These are phyloP conservation scores for Gallirallus australis DNA, from an alignment of 2,797 vertebrate genomes.

Conservation along the genomic window DNA sequence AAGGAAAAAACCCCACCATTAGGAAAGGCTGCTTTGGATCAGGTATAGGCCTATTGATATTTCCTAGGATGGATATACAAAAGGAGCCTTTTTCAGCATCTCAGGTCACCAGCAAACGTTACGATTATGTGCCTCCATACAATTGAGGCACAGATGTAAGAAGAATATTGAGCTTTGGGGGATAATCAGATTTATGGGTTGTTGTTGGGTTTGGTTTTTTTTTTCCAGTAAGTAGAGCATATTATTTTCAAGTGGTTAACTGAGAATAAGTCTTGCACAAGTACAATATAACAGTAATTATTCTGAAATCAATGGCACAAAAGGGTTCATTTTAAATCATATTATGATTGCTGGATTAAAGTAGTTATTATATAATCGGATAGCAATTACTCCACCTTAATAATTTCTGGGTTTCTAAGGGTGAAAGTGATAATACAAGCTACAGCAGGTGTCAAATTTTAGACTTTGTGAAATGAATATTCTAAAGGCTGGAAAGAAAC, in stretches of 20 bases:
- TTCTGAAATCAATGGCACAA: conserved; percentile 69
- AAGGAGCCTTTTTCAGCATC: background rate
- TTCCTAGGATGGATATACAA: background rate
- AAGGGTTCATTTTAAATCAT: conserved; percentile 65
- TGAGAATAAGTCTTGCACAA: conserved; percentile 66
- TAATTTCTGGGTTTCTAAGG: conserved; percentile 64
- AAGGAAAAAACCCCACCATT: background rate
- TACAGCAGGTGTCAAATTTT: conserved; percentile 51
- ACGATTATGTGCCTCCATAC: conserved; percentile 4
- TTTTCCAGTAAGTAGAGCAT: conserved; percentile 60
- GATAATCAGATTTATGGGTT: conserved; percentile 41
- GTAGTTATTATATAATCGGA: conserved; percentile 52
- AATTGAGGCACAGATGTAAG: conserved; percentile 44
- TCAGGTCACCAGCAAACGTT: conserved; percentile 34
- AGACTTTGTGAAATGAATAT: conserved; percentile 28
- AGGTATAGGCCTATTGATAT: background rate
- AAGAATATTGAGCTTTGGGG: conserved; percentile 45
- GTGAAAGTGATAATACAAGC: conserved; percentile 54
- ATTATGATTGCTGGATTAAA: conserved; percentile 67
- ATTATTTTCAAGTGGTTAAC: conserved; percentile 72
- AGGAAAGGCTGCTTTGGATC: background rate
- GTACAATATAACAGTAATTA: conserved; percentile 69
- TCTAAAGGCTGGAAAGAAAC: conserved; percentile 28
- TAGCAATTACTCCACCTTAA: conserved; percentile 63
- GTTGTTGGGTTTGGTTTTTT: background rate